Evolutionary conservation across 2,113 vertebrate genomes (phyloP).

Genomic region (Mesoclemmys tuberculata): DNA sequence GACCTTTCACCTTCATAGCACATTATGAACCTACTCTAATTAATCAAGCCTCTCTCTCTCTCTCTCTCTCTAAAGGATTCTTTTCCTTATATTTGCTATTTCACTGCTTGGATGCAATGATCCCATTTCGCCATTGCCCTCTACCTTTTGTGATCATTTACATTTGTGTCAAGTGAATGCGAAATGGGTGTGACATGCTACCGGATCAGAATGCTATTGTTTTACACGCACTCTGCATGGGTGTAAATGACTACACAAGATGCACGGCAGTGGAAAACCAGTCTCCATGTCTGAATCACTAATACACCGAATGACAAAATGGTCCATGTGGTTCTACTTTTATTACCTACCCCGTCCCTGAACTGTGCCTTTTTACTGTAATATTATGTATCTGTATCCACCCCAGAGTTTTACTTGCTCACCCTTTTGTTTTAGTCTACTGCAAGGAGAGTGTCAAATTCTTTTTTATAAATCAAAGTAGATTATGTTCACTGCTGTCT

Average conservation of each 20-base stretch:
- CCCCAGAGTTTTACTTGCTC: background rate
- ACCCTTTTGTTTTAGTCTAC: background rate
- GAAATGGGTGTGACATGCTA: background rate
- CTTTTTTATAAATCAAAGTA: background rate
- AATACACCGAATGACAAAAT: constrained; percentile 28
- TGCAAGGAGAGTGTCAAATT: background rate
- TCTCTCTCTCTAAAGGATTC: accelerated
- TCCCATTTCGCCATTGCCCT: background rate
- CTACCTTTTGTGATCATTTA: background rate
- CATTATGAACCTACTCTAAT: background rate
- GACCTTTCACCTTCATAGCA: background rate
- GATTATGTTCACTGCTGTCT: constrained; percentile 41
- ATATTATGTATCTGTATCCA: constrained; percentile 23
- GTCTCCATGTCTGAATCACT: constrained; percentile 18
- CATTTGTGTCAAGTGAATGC: background rate
- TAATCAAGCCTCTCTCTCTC: background rate
- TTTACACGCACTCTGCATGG: background rate
- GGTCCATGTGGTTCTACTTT: constrained; percentile 11
- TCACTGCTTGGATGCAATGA: background rate
- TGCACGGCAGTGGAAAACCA: background rate
- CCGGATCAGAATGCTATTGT: background rate
- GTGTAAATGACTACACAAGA: accelerated
- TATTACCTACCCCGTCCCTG: background rate
- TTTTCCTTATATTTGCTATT: background rate
- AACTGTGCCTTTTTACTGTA: background rate